phyloP scores from a whole-genome alignment of 2,797 vertebrate genomes.

The Melanotaenia nigrans region DNA sequence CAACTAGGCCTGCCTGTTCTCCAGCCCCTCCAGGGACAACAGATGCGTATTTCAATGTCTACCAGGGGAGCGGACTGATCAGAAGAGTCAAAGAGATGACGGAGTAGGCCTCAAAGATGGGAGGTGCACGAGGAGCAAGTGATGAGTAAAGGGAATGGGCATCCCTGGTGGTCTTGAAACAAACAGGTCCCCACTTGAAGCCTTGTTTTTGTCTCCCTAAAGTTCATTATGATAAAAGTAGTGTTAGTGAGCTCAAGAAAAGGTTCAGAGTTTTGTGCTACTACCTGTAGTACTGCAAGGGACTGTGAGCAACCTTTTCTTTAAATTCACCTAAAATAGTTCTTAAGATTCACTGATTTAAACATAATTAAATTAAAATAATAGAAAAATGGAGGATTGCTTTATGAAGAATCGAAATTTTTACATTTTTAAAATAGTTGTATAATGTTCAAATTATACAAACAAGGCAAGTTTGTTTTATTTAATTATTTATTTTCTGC shows the following conservation, averaged over 20 bases:
- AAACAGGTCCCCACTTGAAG: slow-evolving; percentile 89
- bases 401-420: background rate
- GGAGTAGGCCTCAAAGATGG: slow-evolving; percentile 58
- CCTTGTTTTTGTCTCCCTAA: slow-evolving; percentile 83
- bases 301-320: background rate
- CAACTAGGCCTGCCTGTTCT: slow-evolving; percentile 67
- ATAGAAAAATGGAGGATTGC: background rate
- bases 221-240: slow-evolving; percentile 74
- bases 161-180: slow-evolving; percentile 90
- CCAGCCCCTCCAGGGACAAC: slow-evolving; percentile 84
- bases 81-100: slow-evolving; percentile 72
- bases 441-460: background rate
- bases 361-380: background rate
- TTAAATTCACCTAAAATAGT: slow-evolving; percentile 2
- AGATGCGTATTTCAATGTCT: slow-evolving; percentile 92
- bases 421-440: background rate
- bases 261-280: slow-evolving; percentile 53
- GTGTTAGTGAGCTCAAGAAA: slow-evolving; percentile 58
- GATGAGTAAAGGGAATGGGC: slow-evolving; percentile 64
- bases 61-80: slow-evolving; percentile 80
- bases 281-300: slow-evolving; percentile 7
- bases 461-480: background rate
- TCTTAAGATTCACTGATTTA: background rate
- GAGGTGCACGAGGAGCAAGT: slow-evolving; percentile 60
- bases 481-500: slow-evolving; percentile 43